These are phyloP conservation scores for Lymantria monacha DNA, from an alignment of 2,888 invertebrate species.

Conservation along the genomic window DNA sequence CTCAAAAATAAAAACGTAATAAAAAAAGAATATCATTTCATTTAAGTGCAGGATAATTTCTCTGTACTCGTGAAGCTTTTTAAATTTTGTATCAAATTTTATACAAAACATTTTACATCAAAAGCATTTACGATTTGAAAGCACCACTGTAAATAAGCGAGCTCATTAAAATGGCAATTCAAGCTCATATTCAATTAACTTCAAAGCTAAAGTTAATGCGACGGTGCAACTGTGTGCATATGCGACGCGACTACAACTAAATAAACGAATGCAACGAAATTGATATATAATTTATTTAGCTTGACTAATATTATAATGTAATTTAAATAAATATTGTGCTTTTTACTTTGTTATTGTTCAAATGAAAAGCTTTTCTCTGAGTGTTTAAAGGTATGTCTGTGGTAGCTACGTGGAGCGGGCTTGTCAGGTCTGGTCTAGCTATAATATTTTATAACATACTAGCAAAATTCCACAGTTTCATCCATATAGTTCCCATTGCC, in stretches of 20 bases:
- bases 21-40: no score
- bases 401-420: no score
- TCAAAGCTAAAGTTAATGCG: slow-evolving; percentile 58
- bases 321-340: neutral
- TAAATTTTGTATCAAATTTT: neutral
- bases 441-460: no score
- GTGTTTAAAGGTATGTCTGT: no score
- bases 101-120: neutral
- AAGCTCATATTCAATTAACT: slow-evolving; percentile 52
- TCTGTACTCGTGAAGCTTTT: neutral
- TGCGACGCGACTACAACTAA: slow-evolving; percentile 16
- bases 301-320: neutral
- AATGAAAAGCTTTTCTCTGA: no score
- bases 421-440: no score
- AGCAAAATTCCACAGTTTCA: no score
- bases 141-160: slow-evolving; percentile 20
- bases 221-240: slow-evolving; percentile 48
- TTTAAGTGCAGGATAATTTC: no score
- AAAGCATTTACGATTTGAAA: neutral
- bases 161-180: slow-evolving; percentile 32
- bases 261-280: slow-evolving; percentile 7
- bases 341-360: neutral
- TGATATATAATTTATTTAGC: neutral
- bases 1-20: no score
- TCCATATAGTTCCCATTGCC: no score